A percentile compares a stretch with the other conserved stretches of the same genome.
phyloP scores from a whole-genome alignment of 92 coral and sea anemone species.

The Parazoanthus swiftii region DNA sequence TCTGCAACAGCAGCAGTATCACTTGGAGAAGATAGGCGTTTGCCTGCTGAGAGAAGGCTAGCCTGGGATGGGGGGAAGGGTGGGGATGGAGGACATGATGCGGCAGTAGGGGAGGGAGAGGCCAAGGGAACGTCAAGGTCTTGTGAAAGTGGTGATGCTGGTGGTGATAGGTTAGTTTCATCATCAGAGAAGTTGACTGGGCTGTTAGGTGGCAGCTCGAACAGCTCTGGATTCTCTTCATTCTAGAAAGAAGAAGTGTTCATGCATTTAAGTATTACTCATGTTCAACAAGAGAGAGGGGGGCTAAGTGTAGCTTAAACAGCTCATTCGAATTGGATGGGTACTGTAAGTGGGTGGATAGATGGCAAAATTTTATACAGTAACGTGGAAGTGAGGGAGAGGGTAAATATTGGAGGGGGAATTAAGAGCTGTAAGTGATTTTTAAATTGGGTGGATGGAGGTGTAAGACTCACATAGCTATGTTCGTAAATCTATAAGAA shows the following conservation, averaged over 20 bases:
- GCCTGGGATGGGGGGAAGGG: background rate
- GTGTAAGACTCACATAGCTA: too few relatives aligned
- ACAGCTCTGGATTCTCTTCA: slow-evolving; percentile 25
- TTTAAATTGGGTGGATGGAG: too few relatives aligned
- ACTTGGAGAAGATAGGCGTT: background rate
- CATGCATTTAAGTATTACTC: too few relatives aligned
- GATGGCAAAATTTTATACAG: too few relatives aligned
- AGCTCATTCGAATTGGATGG: too few relatives aligned
- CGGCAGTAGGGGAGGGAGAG: slow-evolving; percentile 17
- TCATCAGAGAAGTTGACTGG: slow-evolving; percentile 32
- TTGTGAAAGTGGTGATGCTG: slow-evolving; percentile 12
- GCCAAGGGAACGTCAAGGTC: background rate
- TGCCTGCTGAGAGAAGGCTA: background rate
- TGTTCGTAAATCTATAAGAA: too few relatives aligned
- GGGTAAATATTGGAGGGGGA: too few relatives aligned
- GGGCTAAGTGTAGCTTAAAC: too few relatives aligned
- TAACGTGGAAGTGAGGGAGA: too few relatives aligned
- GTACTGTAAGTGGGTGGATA: too few relatives aligned
- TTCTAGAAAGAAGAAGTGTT: background rate
- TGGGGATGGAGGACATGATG: background rate
- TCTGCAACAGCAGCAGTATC: background rate
- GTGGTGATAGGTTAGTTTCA: slow-evolving; percentile 11
- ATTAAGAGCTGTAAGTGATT: too few relatives aligned
- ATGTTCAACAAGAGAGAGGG: too few relatives aligned
- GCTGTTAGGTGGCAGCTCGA: slow-evolving; percentile 39